Evolutionary conservation across 2,113 vertebrate genomes (phyloP).

Genomic region (Trachemys scripta): DNA sequence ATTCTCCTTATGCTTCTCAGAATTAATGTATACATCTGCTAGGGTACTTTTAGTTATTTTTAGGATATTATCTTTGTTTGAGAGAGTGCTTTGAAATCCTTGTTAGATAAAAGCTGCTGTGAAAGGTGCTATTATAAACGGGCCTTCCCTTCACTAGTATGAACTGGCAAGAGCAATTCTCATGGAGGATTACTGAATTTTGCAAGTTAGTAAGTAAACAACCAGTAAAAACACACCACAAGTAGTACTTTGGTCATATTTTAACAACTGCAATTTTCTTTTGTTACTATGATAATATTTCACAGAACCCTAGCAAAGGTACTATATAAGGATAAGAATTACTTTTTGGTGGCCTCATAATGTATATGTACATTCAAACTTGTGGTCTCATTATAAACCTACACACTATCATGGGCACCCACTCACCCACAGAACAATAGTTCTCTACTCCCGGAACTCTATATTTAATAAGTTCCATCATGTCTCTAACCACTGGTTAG

Average conservation of each 20-base stretch:
- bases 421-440: not conserved
- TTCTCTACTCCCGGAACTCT: fast-evolving
- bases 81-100: not conserved
- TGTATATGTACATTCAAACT: not conserved
- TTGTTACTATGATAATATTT: not conserved
- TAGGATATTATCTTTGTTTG: not conserved
- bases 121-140: not conserved
- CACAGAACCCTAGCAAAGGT: not conserved
- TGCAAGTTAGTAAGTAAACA: not conserved
- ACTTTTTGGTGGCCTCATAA: not conserved
- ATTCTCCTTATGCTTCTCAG: not conserved
- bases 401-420: not conserved
- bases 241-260: not conserved
- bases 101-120: not conserved
- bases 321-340: not conserved
- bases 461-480: fast-evolving
- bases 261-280: not conserved
- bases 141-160: not conserved
- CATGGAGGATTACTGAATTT: not conserved
- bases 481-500: not conserved
- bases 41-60: not conserved
- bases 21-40: not conserved
- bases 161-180: not conserved
- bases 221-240: not conserved
- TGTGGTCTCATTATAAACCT: not conserved